Conservation (phyloP, 2,113 vertebrate genomes). For the Misgurnus anguillicaudatus region DNA sequence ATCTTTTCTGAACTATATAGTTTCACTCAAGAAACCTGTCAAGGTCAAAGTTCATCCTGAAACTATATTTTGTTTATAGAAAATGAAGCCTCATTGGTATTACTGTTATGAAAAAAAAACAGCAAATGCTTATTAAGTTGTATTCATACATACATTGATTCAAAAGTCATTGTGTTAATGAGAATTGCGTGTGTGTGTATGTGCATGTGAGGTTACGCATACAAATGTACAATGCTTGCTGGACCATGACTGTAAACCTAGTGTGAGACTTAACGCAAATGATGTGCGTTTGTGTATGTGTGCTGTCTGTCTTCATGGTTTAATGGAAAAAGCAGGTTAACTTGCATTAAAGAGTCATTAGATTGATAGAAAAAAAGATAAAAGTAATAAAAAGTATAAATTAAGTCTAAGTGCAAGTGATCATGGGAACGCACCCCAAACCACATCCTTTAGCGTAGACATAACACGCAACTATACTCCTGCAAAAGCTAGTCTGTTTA, state of each 20-base stretch:
- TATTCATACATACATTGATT: no score
- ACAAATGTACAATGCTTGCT: background rate
- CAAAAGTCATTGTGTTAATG: no score
- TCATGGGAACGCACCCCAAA: background rate
- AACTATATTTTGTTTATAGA: background rate
- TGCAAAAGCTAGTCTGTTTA: constrained; percentile 44
- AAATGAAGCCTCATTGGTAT: background rate
- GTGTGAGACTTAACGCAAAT: background rate
- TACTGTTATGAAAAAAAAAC: no score
- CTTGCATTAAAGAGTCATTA: constrained; percentile 55
- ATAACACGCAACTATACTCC: constrained; percentile 39
- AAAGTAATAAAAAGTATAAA: constrained; percentile 38
- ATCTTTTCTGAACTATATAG: background rate
- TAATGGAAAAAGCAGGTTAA: constrained; percentile 42
- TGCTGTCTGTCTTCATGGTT: background rate
- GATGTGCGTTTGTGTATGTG: background rate
- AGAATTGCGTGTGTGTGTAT: constrained; percentile 13
- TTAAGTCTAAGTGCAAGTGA: background rate
- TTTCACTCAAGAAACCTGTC: constrained; percentile 12
- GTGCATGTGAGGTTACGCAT: background rate
- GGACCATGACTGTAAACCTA: background rate
- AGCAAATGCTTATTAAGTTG: no score
- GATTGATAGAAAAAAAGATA: constrained; percentile 47
- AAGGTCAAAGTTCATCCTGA: background rate
- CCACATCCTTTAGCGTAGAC: constrained; percentile 45